These are phyloP conservation scores for Channa argus DNA, from an alignment of 2,113 vertebrate species.

Conservation along the genomic window DNA sequence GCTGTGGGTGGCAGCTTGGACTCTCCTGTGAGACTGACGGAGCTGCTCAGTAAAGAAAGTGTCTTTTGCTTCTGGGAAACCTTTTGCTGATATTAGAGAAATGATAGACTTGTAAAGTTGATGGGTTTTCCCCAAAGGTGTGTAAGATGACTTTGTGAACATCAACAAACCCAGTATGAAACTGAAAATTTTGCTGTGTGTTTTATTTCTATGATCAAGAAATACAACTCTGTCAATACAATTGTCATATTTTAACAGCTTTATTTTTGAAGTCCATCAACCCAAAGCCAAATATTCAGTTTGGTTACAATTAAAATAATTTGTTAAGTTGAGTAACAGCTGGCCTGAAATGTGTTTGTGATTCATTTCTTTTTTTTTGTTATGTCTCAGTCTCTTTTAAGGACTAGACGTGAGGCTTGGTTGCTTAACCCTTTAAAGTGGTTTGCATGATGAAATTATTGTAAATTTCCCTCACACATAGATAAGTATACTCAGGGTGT, in stretches of 20 bases:
- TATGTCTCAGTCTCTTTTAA: background rate
- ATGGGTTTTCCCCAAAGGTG: conserved; percentile 17
- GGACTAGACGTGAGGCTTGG: conserved; percentile 2
- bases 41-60: conserved; percentile 52
- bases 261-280: conserved; percentile 32
- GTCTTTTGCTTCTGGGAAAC: conserved; percentile 37
- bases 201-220: too few relatives aligned
- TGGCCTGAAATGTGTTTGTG: conserved; percentile 31
- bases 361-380: conserved; percentile 14
- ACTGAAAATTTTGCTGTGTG: too few relatives aligned
- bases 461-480: conserved; percentile 30
- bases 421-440: conserved; percentile 27
- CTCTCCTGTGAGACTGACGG: conserved; percentile 73
- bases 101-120: conserved; percentile 28
- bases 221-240: too few relatives aligned
- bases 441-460: conserved; percentile 13
- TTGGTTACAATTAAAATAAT: conserved; percentile 31
- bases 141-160: conserved; percentile 17
- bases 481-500: conserved; percentile 13
- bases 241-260: background rate
- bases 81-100: conserved; percentile 47
- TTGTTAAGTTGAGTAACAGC: conserved; percentile 14
- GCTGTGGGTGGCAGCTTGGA: conserved; percentile 90
- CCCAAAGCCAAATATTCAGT: conserved; percentile 19
- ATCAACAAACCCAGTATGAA: conserved; percentile 7